Percentiles rank a stretch among this genome's conserved stretches.
Evolutionary conservation across 2,797 vertebrate species (phyloP).

Genomic region (Phalanger gymnotis): DNA sequence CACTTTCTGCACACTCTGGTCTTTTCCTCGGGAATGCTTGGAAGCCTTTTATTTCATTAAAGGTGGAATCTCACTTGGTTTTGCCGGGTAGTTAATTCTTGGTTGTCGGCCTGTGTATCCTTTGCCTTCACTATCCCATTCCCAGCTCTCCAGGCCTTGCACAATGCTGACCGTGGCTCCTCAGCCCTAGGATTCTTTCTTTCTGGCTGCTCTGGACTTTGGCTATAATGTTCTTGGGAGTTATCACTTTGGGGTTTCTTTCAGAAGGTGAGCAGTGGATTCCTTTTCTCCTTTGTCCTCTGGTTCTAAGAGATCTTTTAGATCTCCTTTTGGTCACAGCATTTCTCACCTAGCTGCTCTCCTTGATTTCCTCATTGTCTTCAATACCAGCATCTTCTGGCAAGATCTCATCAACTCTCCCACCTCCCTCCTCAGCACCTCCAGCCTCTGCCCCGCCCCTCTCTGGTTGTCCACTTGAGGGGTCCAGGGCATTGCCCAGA

Average conservation of each 20-base stretch:
- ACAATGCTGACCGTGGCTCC: not conserved
- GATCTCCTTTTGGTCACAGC: not conserved
- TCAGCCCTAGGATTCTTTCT: not conserved
- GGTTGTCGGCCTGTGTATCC: no score
- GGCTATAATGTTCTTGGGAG: not conserved
- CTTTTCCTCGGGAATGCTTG: not conserved
- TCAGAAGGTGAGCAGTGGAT: not conserved
- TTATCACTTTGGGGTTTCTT: not conserved
- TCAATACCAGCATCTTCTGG: not conserved
- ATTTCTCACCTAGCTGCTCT: not conserved
- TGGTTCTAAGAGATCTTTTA: not conserved
- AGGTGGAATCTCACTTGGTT: not conserved
- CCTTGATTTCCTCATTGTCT: not conserved
- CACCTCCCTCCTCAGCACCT: not conserved
- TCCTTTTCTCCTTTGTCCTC: not conserved
- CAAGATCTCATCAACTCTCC: not conserved
- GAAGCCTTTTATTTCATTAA: not conserved
- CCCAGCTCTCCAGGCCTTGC: not conserved
- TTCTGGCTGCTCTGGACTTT: not conserved
- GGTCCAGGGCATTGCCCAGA: not conserved
- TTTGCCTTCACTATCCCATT: not conserved
- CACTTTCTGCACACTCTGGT: not conserved
- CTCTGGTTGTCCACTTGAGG: not conserved
- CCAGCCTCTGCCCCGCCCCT: not conserved
- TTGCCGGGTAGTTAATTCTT: not conserved